Base-by-base conservation (phyloP, 2,888 invertebrate genomes). In the Nephrocerus scutellatus region DNA sequence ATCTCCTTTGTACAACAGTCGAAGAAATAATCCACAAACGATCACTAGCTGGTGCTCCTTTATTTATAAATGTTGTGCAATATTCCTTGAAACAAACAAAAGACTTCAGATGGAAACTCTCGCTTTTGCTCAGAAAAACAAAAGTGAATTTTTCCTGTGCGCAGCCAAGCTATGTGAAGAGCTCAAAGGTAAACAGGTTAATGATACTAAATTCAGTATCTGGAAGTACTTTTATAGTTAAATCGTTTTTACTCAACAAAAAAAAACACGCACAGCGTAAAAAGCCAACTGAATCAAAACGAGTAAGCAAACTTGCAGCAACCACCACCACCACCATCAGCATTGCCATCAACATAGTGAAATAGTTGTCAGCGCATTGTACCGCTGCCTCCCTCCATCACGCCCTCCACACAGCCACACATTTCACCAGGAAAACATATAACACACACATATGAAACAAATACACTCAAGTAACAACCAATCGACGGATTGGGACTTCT, bases 111-210 rank as follows among this genome's bases (percentile, higher is more conserved):
- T 50, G 49, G 49, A 35, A 52, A 57, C 49, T 49, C n/a, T n/a
- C 37, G 43, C 39, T 37, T 48, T 43, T 36, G 39, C 37, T 21
- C 12, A 29, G 13, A 4, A 30, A 30, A 44, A 34, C 23, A 50
- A 44, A 44, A 41, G 28, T 43, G 43, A 36, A 41, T 46, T 36
- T 41, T 26, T 24, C 34, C 39, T 30, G 36, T 36, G 36, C 36
- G 41, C 44, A 45, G 49, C 48, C 48, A 48, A 44, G 52, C 46
- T n/a, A n/a, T 52, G 50, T 56, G 55, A 52, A 54, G 58, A 50
- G 59, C 54, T 57, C 54, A 52, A 56, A 59, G 61, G 67, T 63
- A 62, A 66, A 67, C 67, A 59, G 59, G 56, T 66, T 62, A 68
- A 66, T 68, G 67, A 67, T 68, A 60, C 52, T 55, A 58, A 56